These are phyloP conservation scores for Drosophila busckii DNA, from an alignment of 1,140 invertebrate species.

Conservation along the genomic window DNA sequence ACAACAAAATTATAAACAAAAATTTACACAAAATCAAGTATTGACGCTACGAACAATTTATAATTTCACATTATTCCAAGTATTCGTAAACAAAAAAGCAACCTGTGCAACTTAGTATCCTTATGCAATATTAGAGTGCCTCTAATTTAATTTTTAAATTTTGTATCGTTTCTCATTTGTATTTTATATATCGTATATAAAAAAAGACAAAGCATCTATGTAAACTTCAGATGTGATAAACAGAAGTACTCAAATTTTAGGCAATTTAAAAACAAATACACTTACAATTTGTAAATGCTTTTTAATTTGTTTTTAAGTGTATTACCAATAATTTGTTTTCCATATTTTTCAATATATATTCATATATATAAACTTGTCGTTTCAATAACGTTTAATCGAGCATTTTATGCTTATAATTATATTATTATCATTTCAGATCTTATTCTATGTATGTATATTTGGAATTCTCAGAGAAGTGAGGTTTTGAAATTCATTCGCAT, in stretches of 20 bases:
- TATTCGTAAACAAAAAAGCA: constrained; percentile 23
- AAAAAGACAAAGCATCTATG: constrained; percentile 48
- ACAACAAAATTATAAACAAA: constrained; percentile 42
- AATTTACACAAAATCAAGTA: constrained; percentile 45
- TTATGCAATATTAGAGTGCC: constrained; percentile 78
- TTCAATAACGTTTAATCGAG: no score
- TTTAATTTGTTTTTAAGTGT: constrained; percentile 69
- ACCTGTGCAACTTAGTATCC: constrained; percentile 74
- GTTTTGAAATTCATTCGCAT: constrained; percentile 63
- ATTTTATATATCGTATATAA: constrained; percentile 33
- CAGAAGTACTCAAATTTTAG: constrained; percentile 69
- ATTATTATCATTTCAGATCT: no score
- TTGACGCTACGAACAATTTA: constrained; percentile 18
- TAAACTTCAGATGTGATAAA: constrained; percentile 72
- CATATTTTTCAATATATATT: constrained; percentile 20
- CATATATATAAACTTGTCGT: constrained; percentile 36
- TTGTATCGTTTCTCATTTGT: constrained; percentile 38
- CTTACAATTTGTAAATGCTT: constrained; percentile 61
- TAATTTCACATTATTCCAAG: constrained; percentile 35
- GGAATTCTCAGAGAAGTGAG: no score
- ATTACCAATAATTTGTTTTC: no score
- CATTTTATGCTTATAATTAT: no score
- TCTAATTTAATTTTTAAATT: constrained; percentile 63
- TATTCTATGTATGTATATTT: no score
- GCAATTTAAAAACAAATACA: constrained; percentile 64